These are phyloP conservation scores for Melanaphis sacchari DNA, from an alignment of 1,140 invertebrate genomes.

Conservation along the genomic window DNA sequence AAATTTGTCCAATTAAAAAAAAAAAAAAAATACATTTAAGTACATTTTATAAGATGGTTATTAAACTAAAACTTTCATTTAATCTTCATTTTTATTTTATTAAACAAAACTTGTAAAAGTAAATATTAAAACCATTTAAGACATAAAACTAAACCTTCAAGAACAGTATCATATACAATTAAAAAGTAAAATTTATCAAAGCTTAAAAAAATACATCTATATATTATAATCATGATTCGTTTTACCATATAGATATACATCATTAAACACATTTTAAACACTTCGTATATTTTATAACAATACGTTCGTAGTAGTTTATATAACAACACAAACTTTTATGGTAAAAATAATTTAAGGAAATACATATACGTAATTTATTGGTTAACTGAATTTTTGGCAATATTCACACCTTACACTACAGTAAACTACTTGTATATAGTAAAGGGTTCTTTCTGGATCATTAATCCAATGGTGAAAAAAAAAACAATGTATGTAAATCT, in stretches of 20 bases:
- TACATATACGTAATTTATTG: neutral
- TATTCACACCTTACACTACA: neutral
- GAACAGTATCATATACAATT: neutral
- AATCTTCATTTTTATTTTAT: constrained; percentile 8
- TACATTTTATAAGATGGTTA: too few relatives aligned
- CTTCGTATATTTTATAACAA: neutral
- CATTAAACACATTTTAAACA: neutral
- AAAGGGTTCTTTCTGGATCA: neutral
- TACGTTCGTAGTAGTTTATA: neutral
- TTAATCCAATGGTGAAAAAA: neutral
- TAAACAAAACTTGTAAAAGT: too few relatives aligned
- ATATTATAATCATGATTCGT: neutral
- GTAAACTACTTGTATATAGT: neutral
- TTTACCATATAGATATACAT: neutral
- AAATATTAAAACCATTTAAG: neutral
- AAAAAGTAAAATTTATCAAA: neutral
- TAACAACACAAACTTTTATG: neutral
- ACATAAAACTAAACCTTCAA: neutral
- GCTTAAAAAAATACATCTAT: neutral
- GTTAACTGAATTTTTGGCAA: neutral
- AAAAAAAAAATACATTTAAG: too few relatives aligned
- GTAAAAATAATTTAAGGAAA: neutral
- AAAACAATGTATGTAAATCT: constrained; percentile 11
- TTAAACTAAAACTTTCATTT: neutral
- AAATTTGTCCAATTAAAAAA: too few relatives aligned